These are phyloP conservation scores for Leuctra nigra DNA, from an alignment of 2,888 invertebrate species.

Conservation along the genomic window DNA sequence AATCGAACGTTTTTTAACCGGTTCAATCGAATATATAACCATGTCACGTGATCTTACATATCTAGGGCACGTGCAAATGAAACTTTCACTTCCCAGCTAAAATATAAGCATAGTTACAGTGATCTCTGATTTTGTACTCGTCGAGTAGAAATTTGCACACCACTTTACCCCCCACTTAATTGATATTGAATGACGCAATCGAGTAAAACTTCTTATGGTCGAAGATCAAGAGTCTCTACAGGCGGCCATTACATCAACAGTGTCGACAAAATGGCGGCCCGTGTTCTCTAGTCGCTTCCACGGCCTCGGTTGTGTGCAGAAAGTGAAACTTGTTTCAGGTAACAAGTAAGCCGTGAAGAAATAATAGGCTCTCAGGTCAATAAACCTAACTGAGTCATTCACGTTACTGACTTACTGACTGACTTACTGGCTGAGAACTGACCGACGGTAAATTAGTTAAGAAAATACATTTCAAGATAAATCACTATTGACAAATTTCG, in stretches of 20 bases:
- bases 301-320: slow-evolving; percentile 7
- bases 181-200: too few species aligned
- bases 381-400: not conserved
- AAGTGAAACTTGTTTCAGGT: slow-evolving; percentile 4
- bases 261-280: too few species aligned
- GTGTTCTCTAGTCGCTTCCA: slow-evolving; percentile 2
- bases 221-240: not conserved
- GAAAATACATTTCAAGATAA: too few species aligned
- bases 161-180: not conserved
- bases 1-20: too few species aligned
- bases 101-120: not conserved
- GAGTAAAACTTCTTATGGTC: not conserved
- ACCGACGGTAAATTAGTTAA: not conserved
- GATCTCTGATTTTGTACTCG: not conserved
- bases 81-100: slow-evolving; percentile 14
- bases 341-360: not conserved
- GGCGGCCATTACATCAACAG: not conserved
- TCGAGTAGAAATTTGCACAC: slow-evolving; percentile 1
- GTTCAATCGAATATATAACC: not conserved
- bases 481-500: too few species aligned
- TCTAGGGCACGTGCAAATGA: slow-evolving; percentile 1
- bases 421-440: slow-evolving; percentile 12
- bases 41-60: slow-evolving; percentile 8
- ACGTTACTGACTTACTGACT: slow-evolving; percentile 12
- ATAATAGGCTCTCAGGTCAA: not conserved